Evolutionary conservation across 2,113 vertebrate genomes (phyloP).

Genomic region (Neolamprologus modestus): DNA sequence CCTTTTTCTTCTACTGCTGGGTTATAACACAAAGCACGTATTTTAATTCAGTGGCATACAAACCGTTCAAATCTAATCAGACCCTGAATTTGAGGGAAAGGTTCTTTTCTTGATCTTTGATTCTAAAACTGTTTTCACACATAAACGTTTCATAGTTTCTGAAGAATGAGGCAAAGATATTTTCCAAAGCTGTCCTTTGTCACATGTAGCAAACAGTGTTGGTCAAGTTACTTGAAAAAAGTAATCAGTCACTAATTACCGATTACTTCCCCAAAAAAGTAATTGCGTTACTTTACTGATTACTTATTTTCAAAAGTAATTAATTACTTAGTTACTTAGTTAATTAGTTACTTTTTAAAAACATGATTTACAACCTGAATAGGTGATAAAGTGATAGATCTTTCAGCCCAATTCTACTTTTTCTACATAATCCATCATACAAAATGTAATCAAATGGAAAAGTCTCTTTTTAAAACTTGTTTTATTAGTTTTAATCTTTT

Average conservation of each 20-base stretch:
- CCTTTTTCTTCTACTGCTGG: neutral
- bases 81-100: neutral
- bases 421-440: no score
- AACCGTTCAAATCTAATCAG: neutral
- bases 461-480: no score
- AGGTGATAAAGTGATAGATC: rapidly evolving
- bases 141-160: neutral
- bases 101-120: neutral
- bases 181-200: neutral
- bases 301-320: no score
- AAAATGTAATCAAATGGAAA: no score
- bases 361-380: no score
- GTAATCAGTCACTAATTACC: rapidly evolving
- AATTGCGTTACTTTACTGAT: no score
- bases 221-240: no score
- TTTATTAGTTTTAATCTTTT: no score
- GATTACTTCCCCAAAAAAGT: no score
- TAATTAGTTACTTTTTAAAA: no score
- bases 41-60: neutral
- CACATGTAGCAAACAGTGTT: neutral
- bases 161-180: neutral
- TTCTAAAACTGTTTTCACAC: neutral
- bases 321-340: no score
- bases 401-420: no score
- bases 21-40: neutral